These are phyloP conservation scores for Acanthiza pusilla DNA, from an alignment of 2,797 vertebrate species.

Conservation along the genomic window DNA sequence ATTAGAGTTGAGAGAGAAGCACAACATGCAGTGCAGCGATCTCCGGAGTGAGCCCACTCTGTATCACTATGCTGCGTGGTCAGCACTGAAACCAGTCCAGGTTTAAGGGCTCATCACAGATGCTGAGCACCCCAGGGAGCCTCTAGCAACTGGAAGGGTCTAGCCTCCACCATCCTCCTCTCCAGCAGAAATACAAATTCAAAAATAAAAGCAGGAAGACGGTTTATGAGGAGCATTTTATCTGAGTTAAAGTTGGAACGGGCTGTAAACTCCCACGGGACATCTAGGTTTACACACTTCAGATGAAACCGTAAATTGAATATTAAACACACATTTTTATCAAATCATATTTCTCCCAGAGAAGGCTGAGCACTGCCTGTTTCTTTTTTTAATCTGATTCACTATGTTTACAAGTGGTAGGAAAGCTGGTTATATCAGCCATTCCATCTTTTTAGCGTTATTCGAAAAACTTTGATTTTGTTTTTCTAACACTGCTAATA, in stretches of 20 bases:
- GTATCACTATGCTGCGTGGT: accelerated
- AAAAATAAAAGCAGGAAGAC: slow-evolving; percentile 33
- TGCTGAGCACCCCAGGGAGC: neutral
- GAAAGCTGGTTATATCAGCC: slow-evolving; percentile 5
- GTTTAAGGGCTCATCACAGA: neutral
- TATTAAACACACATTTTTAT: slow-evolving; percentile 38
- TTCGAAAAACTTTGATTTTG: slow-evolving; percentile 27
- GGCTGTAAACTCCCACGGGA: slow-evolving; percentile 7
- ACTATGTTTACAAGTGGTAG: slow-evolving; percentile 9
- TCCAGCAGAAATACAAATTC: neutral
- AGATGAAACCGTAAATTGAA: slow-evolving; percentile 40
- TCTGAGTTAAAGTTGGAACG: slow-evolving; percentile 2
- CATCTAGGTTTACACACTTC: slow-evolving; percentile 25
- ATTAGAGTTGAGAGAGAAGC: neutral
- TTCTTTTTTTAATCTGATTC: slow-evolving; percentile 46
- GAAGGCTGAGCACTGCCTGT: neutral
- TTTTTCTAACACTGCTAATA: slow-evolving; percentile 30
- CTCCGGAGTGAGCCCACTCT: neutral
- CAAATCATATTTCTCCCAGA: slow-evolving; percentile 28
- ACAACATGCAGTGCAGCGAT: accelerated
- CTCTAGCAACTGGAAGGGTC: neutral
- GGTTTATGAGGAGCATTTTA: neutral
- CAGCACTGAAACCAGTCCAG: neutral
- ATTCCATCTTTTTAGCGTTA: slow-evolving; percentile 19
- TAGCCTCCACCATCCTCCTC: neutral